Conservation (phyloP, 2,797 vertebrate genomes). For the Acipenser oxyrinchus region DNA sequence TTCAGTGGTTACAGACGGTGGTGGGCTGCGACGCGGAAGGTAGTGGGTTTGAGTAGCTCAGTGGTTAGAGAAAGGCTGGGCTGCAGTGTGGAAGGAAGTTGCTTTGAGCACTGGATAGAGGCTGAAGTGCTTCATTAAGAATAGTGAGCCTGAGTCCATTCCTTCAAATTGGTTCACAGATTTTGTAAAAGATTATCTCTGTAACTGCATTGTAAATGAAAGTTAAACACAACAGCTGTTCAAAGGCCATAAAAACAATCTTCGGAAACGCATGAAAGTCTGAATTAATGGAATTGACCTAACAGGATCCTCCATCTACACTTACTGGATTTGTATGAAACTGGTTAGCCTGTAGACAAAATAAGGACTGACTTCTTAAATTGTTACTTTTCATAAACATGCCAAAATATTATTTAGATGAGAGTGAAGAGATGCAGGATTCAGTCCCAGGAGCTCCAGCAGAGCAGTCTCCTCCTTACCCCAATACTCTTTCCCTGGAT, state of each 20-base stretch:
- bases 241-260: slow-evolving; percentile 30
- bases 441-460: too few species aligned
- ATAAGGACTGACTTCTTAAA: slow-evolving; percentile 26
- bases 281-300: slow-evolving; percentile 32
- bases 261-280: slow-evolving; percentile 27
- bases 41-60: too few species aligned
- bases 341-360: slow-evolving; percentile 30
- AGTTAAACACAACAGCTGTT: slow-evolving; percentile 36
- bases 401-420: slow-evolving; percentile 21
- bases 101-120: too few species aligned
- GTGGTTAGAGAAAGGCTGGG: too few species aligned
- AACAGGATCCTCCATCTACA: slow-evolving; percentile 29
- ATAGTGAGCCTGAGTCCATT: background rate
- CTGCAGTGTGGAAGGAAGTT: too few species aligned
- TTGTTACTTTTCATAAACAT: slow-evolving; percentile 20
- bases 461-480: too few species aligned
- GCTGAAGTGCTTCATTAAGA: too few species aligned
- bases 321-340: slow-evolving; percentile 21
- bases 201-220: background rate
- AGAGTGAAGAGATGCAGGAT: slow-evolving; percentile 34
- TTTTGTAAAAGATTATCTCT: background rate
- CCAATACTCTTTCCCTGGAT: too few species aligned
- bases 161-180: background rate
- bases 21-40: too few species aligned
- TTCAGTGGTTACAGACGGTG: too few species aligned